Conservation (phyloP, 2,113 vertebrate genomes). For the Pogona vitticeps region DNA sequence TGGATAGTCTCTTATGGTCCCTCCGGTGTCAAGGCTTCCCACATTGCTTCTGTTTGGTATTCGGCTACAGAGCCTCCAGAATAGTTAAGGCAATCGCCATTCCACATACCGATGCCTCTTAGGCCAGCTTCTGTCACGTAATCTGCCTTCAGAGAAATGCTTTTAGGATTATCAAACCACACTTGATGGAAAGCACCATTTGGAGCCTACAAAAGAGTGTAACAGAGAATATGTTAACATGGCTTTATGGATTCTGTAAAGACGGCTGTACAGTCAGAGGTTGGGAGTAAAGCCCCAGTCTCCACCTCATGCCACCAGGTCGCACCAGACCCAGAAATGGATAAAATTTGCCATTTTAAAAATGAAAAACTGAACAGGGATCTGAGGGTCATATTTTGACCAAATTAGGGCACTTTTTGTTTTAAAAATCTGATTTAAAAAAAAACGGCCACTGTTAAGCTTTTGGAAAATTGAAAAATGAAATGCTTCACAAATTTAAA, state of each 20-base stretch:
- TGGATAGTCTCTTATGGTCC: background rate
- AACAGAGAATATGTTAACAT: background rate
- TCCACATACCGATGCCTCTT: slow-evolving; percentile 95
- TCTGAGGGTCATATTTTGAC: no score
- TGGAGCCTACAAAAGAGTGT: slow-evolving; percentile 75
- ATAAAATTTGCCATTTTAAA: no score
- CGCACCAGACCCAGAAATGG: no score
- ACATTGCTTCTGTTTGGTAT: slow-evolving; percentile 88
- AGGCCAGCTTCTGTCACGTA: slow-evolving; percentile 78
- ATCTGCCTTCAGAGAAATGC: slow-evolving; percentile 86
- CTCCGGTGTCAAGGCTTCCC: slow-evolving; percentile 83
- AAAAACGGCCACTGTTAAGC: no score
- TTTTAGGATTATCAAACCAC: slow-evolving; percentile 92
- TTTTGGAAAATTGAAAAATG: background rate
- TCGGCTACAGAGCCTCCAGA: slow-evolving; percentile 72
- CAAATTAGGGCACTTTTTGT: no score
- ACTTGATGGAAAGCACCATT: slow-evolving; percentile 86
- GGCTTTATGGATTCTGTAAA: background rate
- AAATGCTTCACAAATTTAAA: background rate
- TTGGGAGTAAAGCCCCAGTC: no score
- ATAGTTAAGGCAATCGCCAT: slow-evolving; percentile 90
- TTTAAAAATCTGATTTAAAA: no score
- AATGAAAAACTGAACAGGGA: no score
- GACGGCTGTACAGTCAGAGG: no score
- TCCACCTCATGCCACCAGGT: no score